phyloP scores from a whole-genome alignment of 1,140 invertebrate species.

The Plodia interpunctella region DNA sequence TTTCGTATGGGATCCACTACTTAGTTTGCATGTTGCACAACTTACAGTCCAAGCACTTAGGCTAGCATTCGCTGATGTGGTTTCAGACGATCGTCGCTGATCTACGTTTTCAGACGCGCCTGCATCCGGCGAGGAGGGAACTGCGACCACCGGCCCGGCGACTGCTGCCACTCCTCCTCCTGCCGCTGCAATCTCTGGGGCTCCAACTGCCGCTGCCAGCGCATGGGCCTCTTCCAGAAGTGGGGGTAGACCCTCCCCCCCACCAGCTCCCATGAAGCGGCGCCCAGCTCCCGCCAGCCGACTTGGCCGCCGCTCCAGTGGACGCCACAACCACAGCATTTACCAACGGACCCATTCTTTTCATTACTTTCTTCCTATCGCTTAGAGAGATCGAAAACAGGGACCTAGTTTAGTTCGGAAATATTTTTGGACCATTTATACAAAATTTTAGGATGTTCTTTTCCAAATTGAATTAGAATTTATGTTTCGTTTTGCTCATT shows the following conservation, averaged over 20 bases:
- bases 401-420: constrained; percentile 61
- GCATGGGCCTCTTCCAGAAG: constrained; percentile 93
- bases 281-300: constrained; percentile 44
- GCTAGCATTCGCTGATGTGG: constrained; percentile 72
- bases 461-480: constrained; percentile 18
- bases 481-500: constrained; percentile 25
- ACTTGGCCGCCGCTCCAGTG: constrained; percentile 51
- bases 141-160: constrained; percentile 90
- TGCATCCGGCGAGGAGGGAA: constrained; percentile 88
- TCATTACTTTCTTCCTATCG: constrained; percentile 25
- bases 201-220: constrained; percentile 92
- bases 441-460: constrained; percentile 43
- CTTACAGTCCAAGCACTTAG: constrained; percentile 49
- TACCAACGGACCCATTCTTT: constrained; percentile 60
- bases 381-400: constrained; percentile 53
- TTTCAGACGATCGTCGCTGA: constrained; percentile 90
- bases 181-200: constrained; percentile 95
- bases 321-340: constrained; percentile 51
- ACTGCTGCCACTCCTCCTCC: constrained; percentile 91
- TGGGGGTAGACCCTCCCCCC: constrained; percentile 81
- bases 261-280: constrained; percentile 37
- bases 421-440: constrained; percentile 70
- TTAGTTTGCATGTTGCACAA: constrained; percentile 15
- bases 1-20: not conserved
- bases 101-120: constrained; percentile 91